Percentiles rank a stretch among this genome's conserved stretches.
Evolutionary conservation across 2,797 vertebrate species (phyloP).

Genomic region (Coendou prehensilis): DNA sequence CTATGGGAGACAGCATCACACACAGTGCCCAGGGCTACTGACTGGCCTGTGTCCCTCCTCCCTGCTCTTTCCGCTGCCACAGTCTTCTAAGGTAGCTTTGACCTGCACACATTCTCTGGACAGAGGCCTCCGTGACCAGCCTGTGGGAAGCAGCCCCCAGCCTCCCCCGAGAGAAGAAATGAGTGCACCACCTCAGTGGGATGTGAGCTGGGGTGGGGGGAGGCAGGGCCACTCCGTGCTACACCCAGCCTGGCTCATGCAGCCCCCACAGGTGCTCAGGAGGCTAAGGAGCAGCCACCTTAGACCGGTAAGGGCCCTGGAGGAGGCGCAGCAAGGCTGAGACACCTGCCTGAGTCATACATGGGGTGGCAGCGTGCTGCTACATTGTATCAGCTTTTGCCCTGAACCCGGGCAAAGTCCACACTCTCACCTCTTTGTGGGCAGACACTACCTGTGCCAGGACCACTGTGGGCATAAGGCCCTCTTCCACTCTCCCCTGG

Average conservation of each 20-base stretch:
- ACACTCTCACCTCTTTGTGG: background rate
- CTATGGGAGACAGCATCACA: background rate
- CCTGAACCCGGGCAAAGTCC: background rate
- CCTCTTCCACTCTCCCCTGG: background rate
- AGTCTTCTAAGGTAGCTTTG: background rate
- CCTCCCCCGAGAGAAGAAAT: background rate
- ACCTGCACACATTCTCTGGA: too few relatives aligned
- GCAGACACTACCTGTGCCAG: background rate
- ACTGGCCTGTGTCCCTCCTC: too few relatives aligned
- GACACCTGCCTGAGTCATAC: background rate
- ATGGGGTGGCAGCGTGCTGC: too few relatives aligned
- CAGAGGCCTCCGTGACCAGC: background rate
- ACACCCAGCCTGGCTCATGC: background rate
- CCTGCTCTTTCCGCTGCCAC: fast-evolving
- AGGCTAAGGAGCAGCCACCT: background rate
- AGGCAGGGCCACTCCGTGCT: background rate
- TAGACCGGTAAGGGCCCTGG: too few relatives aligned
- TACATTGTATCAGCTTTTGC: too few relatives aligned
- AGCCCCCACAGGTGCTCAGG: background rate
- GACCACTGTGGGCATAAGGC: background rate
- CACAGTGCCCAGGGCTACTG: fast-evolving
- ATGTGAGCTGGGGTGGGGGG: background rate
- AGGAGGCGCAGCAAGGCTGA: background rate
- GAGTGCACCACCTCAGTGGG: background rate
- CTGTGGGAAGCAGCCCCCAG: background rate